Conservation (phyloP, 2,797 vertebrate genomes). For the Hapalemur alaotrensis region DNA sequence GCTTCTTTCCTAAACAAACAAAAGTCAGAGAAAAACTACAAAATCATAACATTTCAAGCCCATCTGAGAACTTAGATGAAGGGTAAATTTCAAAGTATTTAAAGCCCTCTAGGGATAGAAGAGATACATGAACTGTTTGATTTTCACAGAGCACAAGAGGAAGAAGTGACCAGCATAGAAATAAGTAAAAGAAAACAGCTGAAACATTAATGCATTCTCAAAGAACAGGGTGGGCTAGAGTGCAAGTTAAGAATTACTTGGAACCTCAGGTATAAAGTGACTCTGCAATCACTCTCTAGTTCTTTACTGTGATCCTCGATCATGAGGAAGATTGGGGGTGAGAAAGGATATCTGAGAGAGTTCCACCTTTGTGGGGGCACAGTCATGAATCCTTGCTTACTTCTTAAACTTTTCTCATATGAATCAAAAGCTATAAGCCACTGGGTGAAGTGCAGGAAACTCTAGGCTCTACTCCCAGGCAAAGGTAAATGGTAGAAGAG, state of each 20-base stretch:
- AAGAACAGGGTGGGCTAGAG: not conserved
- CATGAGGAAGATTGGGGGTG: rapidly evolving
- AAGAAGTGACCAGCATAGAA: not conserved
- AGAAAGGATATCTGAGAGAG: not conserved
- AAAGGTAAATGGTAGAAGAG: not conserved
- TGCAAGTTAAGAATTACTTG: not conserved
- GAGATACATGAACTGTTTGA: not conserved
- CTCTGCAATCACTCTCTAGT: not conserved
- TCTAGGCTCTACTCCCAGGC: not conserved
- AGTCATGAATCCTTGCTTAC: not conserved
- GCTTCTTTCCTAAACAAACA: not conserved
- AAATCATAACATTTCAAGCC: not conserved
- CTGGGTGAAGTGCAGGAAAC: not conserved
- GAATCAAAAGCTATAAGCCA: not conserved
- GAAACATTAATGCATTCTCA: not conserved
- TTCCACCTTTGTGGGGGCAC: not conserved
- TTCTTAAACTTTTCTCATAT: not conserved
- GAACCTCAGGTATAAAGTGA: not conserved
- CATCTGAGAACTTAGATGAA: not conserved
- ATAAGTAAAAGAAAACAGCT: not conserved
- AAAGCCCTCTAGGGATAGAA: not conserved
- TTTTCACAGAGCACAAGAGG: not conserved
- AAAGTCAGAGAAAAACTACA: not conserved
- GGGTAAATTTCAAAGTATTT: not conserved
- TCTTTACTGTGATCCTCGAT: not conserved